Base-by-base conservation (phyloP, 2,797 vertebrate genomes). In the Galago senegalensis region DNA sequence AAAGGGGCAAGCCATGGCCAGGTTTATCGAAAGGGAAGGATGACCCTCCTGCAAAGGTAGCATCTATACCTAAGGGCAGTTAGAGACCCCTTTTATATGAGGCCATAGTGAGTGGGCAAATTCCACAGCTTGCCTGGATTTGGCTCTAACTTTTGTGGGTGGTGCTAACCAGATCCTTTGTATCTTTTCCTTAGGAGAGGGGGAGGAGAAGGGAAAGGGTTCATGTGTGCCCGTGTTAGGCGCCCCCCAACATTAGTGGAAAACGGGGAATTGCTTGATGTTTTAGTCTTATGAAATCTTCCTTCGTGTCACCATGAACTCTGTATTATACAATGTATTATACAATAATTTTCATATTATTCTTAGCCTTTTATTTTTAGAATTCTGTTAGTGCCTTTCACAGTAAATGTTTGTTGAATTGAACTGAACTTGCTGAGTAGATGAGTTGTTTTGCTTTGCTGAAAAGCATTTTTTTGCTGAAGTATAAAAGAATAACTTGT, bases 371-470 rank as follows among this genome's bases (percentile, higher is more conserved):
- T 83, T 87, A 77, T 56, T 77, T 87, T 88, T 70, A 94, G 61
- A 88, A 87, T 80, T 79, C 61, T 81, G 17, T 86, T 75, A 46
- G 40, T 40, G 29, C 21, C 37, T 95, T 94, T 89, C 31, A 82
- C 81, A 82, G 34, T 69, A 76, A 89, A 37, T 34, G 29, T 43
- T 65, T 91, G 58, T 94, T 40, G 53, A 67, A 89, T 86, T 92
- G 69, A 80, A 49, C 79, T 60, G 72, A 93, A 82, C 37, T 27
- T 70, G 18, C 84, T 82, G 40, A 87, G 60, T 82, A 58, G 58
- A 84, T 80, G 49, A 81, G 31, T 70, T 88, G 37, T 91, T 95
- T 84, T n/a, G 61, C 56, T 87, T 90, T 77, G 56, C 56, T 81
- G 65, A 94, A 73, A 84, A 70, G 46, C 49, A 25, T 25, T 63